A percentile compares a stretch with the other conserved stretches of the same genome.
Evolutionary conservation across 2,888 invertebrate genomes (phyloP).

Genomic region (Petrolisthes cinctipes): DNA sequence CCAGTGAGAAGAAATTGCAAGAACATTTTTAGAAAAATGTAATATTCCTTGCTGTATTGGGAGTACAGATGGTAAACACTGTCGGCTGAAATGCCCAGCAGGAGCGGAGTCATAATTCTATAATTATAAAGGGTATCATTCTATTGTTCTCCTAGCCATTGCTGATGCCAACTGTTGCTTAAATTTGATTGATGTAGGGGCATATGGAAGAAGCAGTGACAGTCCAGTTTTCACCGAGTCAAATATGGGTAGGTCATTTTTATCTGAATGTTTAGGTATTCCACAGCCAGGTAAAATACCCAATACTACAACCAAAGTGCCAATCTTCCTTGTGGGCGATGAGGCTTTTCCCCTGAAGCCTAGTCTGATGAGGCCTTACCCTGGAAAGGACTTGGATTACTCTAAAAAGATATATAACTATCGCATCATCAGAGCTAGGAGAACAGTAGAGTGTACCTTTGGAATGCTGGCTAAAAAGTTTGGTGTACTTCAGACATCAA

Average conservation of each 20-base stretch:
- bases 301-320: conserved; percentile 40
- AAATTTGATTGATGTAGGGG: conserved; percentile 50
- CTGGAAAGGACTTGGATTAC: conserved; percentile 58
- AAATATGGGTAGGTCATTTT: conserved; percentile 47
- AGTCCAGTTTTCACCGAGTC: conserved; percentile 46
- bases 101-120: conserved; percentile 41
- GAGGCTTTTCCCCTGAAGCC: conserved; percentile 54
- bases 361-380: conserved; percentile 50
- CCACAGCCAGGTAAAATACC: conserved; percentile 53
- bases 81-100: conserved; percentile 46
- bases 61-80: conserved; percentile 66
- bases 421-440: conserved; percentile 53
- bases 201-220: conserved; percentile 48
- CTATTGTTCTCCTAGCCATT: conserved; percentile 58
- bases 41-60: conserved; percentile 68
- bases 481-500: conserved; percentile 50
- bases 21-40: conserved; percentile 67
- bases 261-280: conserved; percentile 56
- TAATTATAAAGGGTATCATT: conserved; percentile 57
- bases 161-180: conserved; percentile 60
- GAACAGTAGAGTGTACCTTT: conserved; percentile 51
- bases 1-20: conserved; percentile 66
- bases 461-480: conserved; percentile 56
- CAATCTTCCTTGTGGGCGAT: conserved; percentile 52
- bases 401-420: conserved; percentile 57